Percentiles rank a stretch among this genome's conserved stretches.
phyloP scores from a whole-genome alignment of 2,113 vertebrate species.

The Plecotus auritus region DNA sequence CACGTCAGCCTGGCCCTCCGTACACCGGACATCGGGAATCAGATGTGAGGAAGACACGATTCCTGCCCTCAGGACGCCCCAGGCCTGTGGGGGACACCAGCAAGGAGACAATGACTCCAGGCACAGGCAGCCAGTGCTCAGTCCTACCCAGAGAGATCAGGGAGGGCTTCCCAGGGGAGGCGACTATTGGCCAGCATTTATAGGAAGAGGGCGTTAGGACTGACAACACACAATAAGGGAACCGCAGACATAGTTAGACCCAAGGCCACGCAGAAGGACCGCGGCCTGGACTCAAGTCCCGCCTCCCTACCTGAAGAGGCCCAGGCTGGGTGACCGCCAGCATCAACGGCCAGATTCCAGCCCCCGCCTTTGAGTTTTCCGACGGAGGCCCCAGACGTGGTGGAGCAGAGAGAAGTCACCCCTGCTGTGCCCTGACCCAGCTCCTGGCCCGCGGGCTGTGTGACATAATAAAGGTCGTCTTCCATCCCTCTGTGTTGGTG shows the following conservation, averaged over 20 bases:
- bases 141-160: not conserved
- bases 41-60: not conserved
- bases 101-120: not conserved
- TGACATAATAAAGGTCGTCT: not conserved
- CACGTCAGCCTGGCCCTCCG: not conserved
- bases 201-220: not conserved
- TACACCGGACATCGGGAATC: not conserved
- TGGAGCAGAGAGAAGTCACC: not conserved
- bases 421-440: not conserved
- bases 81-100: not conserved
- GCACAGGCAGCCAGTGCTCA: not conserved
- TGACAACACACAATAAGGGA: not conserved
- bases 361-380: not conserved
- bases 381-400: not conserved
- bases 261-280: not conserved
- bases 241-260: not conserved
- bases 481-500: fast-evolving
- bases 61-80: not conserved
- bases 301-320: fast-evolving
- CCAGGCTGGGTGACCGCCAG: not conserved
- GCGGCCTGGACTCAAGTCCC: not conserved
- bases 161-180: not conserved
- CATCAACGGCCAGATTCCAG: not conserved
- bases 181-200: not conserved
- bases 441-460: not conserved